phyloP scores from a whole-genome alignment of 2,888 invertebrate species.

The Enchytraeus crypticus region DNA sequence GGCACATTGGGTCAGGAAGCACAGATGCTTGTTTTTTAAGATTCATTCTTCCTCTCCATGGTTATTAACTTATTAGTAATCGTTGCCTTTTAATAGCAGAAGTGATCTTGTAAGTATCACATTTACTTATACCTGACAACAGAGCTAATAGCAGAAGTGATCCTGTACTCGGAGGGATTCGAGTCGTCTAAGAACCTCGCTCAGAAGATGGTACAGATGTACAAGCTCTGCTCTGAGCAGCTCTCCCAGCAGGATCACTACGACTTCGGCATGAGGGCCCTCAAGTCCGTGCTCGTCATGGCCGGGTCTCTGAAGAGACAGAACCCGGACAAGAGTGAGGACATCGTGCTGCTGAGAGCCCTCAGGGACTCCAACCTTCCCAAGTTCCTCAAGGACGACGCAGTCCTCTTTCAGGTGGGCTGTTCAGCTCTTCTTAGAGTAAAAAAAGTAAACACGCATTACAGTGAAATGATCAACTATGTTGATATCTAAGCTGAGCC shows the following conservation, averaged over 20 bases:
- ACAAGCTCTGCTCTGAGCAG: slow-evolving; percentile 81
- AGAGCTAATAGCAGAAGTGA: slow-evolving; percentile 69
- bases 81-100: no score
- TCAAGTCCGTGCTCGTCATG: slow-evolving; percentile 70
- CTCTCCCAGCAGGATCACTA: slow-evolving; percentile 82
- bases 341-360: slow-evolving; percentile 67
- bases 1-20: no score
- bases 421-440: not conserved
- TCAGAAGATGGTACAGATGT: slow-evolving; percentile 85
- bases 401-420: slow-evolving; percentile 63
- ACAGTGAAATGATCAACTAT: no score
- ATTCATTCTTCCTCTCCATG: no score
- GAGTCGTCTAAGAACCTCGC: slow-evolving; percentile 78
- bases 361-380: slow-evolving; percentile 80
- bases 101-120: not conserved
- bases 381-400: slow-evolving; percentile 78
- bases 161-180: slow-evolving; percentile 84
- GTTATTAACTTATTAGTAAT: no score
- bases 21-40: no score
- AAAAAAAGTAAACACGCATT: no score
- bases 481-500: no score
- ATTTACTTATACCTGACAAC: not conserved
- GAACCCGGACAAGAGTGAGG: slow-evolving; percentile 73
- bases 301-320: slow-evolving; percentile 78
- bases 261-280: slow-evolving; percentile 68